These are phyloP conservation scores for Dendrocincla tyrannina DNA, from an alignment of 2,797 vertebrate genomes.

Conservation along the genomic window DNA sequence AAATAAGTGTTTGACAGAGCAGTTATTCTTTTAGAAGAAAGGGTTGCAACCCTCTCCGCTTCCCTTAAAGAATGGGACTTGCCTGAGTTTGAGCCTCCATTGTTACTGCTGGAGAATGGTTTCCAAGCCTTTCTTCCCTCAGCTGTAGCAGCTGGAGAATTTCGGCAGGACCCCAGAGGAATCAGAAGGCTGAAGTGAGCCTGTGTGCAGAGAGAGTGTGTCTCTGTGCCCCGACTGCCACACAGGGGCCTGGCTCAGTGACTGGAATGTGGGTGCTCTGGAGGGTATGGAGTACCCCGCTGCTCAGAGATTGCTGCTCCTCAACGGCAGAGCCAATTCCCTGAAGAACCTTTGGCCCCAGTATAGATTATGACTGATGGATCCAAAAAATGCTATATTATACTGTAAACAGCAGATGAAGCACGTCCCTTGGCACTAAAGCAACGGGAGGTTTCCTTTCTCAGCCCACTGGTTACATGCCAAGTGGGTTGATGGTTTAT, in stretches of 20 bases:
- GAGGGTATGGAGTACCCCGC: fast-evolving
- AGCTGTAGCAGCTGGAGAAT: not conserved
- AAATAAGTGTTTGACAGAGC: not conserved
- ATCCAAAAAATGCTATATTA: fast-evolving
- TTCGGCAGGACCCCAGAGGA: not conserved
- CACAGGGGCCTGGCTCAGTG: not conserved
- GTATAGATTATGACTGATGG: not conserved
- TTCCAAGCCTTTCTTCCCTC: not conserved
- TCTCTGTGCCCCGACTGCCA: not conserved
- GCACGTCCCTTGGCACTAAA: not conserved
- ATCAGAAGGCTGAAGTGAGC: not conserved
- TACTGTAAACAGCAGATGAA: not conserved
- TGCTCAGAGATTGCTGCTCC: fast-evolving
- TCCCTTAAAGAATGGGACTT: not conserved
- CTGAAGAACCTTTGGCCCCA: not conserved
- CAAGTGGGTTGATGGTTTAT: not conserved
- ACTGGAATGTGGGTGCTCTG: fast-evolving
- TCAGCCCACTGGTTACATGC: fast-evolving
- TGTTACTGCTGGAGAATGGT: not conserved
- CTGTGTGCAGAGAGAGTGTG: not conserved
- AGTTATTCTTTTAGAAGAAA: not conserved
- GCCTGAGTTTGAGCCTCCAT: not conserved
- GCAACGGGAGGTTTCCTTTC: not conserved
- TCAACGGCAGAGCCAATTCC: not conserved
- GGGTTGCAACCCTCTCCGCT: not conserved